Conservation (phyloP, 2,888 invertebrate genomes). For the Synergus gifuensis region DNA sequence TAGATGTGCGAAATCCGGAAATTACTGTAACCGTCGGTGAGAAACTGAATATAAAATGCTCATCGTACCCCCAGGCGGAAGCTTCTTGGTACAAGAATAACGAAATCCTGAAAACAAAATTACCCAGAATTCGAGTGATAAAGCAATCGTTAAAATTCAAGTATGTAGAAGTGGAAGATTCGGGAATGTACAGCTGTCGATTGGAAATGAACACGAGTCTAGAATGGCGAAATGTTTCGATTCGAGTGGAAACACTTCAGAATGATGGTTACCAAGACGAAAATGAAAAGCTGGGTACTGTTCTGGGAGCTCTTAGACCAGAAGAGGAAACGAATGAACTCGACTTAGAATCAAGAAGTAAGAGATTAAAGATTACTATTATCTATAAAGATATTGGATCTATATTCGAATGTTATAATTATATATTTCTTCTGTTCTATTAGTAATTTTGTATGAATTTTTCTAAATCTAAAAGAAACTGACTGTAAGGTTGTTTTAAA, state of each 20-base stretch:
- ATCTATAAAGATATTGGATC: neutral
- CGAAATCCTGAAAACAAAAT: constrained; percentile 55
- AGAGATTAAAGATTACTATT: constrained; percentile 50
- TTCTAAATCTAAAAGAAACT: neutral
- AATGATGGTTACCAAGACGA: constrained; percentile 69
- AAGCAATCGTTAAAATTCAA: constrained; percentile 69
- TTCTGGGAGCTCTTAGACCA: constrained; percentile 63
- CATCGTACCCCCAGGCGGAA: constrained; percentile 56
- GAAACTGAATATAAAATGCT: constrained; percentile 68
- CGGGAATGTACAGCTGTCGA: constrained; percentile 69
- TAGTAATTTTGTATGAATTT: neutral
- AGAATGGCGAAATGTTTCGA: constrained; percentile 70
- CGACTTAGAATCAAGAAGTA: constrained; percentile 68
- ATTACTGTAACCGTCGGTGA: constrained; percentile 64
- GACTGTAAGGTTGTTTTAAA: neutral
- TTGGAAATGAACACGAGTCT: constrained; percentile 54
- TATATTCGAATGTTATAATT: too few species aligned
- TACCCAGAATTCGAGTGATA: constrained; percentile 62
- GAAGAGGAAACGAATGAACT: constrained; percentile 75
- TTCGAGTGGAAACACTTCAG: constrained; percentile 65
- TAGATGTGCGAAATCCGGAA: constrained; percentile 64
- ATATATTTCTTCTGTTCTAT: too few species aligned
- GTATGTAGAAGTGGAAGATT: constrained; percentile 64
- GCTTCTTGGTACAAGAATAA: constrained; percentile 71
- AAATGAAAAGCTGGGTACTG: constrained; percentile 60